Evolutionary conservation across 2,113 vertebrate species (phyloP), one percentile per base, ranked within the genome.

Genomic region (Albula glossodonta): DNA sequence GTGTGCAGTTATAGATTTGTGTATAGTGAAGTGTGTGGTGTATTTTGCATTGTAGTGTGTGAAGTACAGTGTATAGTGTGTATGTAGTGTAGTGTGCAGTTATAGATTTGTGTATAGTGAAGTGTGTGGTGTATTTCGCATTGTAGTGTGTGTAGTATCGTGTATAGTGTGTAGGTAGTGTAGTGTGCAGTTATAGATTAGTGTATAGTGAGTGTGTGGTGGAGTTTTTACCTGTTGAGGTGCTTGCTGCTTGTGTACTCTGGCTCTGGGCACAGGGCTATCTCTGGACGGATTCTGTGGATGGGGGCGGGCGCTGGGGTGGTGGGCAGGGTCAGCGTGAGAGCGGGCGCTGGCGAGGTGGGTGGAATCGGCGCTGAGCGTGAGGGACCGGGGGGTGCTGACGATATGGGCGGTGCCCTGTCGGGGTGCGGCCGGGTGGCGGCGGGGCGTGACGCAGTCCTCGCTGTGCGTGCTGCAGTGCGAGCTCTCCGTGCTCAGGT

Each of bases 401-500:
- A 97, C 95, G 52, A 97, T 98, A 81, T 96, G 97, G 0, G 97
- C 94, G 78, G 95, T 96, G 86, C 95, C 97, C 89, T 98, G 98
- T 7, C 96, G 95, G 0, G 97, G 96, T 82, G 97, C 91, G 0
- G 94, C 97, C 0, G 78, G n/a, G 19, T 85, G 85, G 19, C 88
- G 87, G 0, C 88, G 88, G 1, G 90, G 92, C 1, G 90, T 87
- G 2, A 89, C 87, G 17, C 95, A 95, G 79, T 96, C 97, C 87
- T 97, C 97, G 5, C 96, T 97, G 78, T 95, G 96, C 0, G 94
- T 92, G 90, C 96, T 97, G 63, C 95, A 94, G 57, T 92, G 95
- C 10, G 97, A 98, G 91, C 98, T 99, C 93, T 95, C 95, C 0
- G 96, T 95, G 96, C 98, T 99, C 88, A 98, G 92, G 94, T 98